Evolutionary conservation across 2,888 invertebrate genomes (phyloP).

Genomic region (Ennomos quercinarius): DNA sequence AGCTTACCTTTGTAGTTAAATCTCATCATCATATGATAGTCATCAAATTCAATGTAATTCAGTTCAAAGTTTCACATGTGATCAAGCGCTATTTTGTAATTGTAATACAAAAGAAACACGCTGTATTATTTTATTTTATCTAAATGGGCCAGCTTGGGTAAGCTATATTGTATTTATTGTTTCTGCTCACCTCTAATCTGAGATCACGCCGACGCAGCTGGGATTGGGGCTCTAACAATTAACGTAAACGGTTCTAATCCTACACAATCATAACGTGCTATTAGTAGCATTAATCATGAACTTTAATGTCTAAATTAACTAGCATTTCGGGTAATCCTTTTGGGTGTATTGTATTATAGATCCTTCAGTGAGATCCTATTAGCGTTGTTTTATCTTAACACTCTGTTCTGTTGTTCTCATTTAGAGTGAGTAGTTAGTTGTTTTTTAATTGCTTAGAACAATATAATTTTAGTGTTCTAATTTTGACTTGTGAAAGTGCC

Average conservation of each 20-base stretch:
- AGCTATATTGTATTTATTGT: conserved; percentile 25
- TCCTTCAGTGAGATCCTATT: not conserved
- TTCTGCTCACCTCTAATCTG: conserved; percentile 14
- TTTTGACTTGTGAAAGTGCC: no score
- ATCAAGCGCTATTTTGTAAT: no score
- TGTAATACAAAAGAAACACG: no score
- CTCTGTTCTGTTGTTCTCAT: no score
- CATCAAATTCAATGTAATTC: no score
- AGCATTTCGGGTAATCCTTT: not conserved
- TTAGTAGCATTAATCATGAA: conserved; percentile 3
- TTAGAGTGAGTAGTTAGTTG: no score
- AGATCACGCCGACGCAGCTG: conserved; percentile 32
- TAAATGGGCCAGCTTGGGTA: conserved; percentile 26
- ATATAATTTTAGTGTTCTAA: no score
- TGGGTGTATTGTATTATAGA: not conserved
- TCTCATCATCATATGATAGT: no score
- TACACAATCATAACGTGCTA: conserved; percentile 8
- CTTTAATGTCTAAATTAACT: not conserved
- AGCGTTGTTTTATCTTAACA: not conserved
- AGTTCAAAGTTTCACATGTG: no score
- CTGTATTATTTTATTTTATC: not conserved
- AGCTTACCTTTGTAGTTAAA: no score
- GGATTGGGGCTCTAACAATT: conserved; percentile 13
- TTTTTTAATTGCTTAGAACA: no score
- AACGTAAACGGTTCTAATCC: conserved; percentile 12